Evolutionary conservation across 1,140 invertebrate species (phyloP), one percentile per base, ranked within the genome.

Genomic region (Drosophila auraria): DNA sequence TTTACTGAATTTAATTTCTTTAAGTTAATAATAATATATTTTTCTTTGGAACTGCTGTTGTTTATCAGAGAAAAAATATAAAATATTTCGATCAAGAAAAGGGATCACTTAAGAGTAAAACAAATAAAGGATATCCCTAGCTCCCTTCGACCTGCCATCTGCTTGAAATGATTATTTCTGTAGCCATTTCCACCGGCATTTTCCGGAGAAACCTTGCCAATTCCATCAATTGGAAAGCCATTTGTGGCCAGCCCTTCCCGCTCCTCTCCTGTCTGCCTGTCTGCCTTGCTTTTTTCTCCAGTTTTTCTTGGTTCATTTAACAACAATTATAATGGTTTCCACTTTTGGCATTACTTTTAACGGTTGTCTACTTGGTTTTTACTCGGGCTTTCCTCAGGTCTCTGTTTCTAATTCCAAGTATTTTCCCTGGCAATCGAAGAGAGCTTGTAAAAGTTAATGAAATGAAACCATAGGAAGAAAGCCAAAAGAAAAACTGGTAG

Each of bases 361-460:
- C 27, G 70, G 68, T 58, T 68, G 38, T 50, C 73, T 49, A 15
- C 20, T 56, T 72, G 44, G 53, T 1, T 20, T 20, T 30, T 30
- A 5, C 27, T 27, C 6, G 0, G 27, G 15, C 49, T 53, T 57
- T 77, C 40, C n/a, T 44, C 36, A 15, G 42, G 20, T 42, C 53
- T 53, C 36, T 47, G 42, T 57, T 64, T 50, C 62, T 49, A 25
- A 14, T 56, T 40, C 17, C 36, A 20, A 17, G 25, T 40, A 17
- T 45, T 72, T 62, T 49, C n/a, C 12, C n/a, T 2, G 11, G 50
- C 64, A 70, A 84, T 87, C 66, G 79, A 87, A 78, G 80, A 65
- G 50, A n/a, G 36, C 68, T 30, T 17, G 44, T 78, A 63, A 70
- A 82, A 87, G 78, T 83, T 83, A 87, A 87, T 87, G 76, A 87